Conservation (phyloP, 2,113 vertebrate genomes). For the Elephas maximus region DNA sequence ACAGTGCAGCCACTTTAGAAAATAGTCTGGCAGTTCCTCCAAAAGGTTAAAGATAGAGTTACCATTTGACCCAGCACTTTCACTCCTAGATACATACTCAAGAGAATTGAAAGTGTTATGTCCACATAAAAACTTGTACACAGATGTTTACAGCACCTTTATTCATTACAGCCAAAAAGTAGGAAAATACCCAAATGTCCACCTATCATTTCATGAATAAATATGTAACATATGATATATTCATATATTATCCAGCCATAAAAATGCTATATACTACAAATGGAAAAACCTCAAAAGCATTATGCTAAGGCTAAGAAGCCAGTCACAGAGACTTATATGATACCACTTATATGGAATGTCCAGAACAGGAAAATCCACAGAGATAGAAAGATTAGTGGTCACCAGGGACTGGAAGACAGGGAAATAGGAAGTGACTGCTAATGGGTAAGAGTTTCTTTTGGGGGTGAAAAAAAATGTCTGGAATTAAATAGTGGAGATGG, state of each 20-base stretch:
- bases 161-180: not conserved
- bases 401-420: not conserved
- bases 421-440: not conserved
- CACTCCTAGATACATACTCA: not conserved
- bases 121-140: slow-evolving; percentile 17
- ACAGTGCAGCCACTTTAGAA: not conserved
- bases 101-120: not conserved
- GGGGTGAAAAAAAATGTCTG: not conserved
- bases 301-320: not conserved
- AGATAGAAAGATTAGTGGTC: slow-evolving; percentile 35
- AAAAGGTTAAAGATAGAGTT: slow-evolving; percentile 10
- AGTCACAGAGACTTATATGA: not conserved
- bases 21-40: not conserved
- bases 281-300: not conserved
- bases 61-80: not conserved
- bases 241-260: not conserved
- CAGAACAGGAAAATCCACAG: not conserved
- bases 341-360: not conserved
- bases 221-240: slow-evolving; percentile 1
- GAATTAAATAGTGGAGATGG: not conserved
- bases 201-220: not conserved
- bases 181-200: not conserved
- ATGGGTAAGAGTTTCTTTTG: not conserved
- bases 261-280: not conserved
- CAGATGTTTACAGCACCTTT: not conserved